phyloP scores from a whole-genome alignment of 2,797 vertebrate genomes.

The Tapirus indicus region DNA sequence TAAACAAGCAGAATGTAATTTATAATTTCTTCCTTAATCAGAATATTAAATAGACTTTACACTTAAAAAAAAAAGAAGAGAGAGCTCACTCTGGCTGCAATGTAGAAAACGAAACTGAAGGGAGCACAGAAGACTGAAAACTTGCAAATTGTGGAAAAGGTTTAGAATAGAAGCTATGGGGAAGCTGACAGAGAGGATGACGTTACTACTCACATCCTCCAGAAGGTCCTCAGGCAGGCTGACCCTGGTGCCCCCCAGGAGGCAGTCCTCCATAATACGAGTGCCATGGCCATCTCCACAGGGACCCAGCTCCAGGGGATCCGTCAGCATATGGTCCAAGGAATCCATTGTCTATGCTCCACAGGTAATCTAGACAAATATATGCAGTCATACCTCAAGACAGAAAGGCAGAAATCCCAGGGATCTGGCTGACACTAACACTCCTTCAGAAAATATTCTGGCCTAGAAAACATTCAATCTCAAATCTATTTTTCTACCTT shows the following conservation, averaged over 20 bases:
- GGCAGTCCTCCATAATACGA: conserved; percentile 96
- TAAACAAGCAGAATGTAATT: conserved; percentile 26
- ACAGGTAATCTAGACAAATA: conserved; percentile 57
- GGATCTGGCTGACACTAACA: background rate
- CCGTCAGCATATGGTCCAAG: conserved; percentile 95
- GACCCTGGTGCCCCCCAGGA: conserved; percentile 94
- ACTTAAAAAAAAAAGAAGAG: background rate
- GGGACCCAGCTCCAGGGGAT: conserved; percentile 94
- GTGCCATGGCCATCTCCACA: conserved; percentile 87
- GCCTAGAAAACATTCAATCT: background rate
- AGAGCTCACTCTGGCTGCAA: background rate
- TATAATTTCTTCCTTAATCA: conserved; percentile 3
- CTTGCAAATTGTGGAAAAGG: background rate
- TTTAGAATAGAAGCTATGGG: background rate
- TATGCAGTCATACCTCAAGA: background rate
- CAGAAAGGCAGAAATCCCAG: conserved; percentile 3
- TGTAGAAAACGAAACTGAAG: background rate
- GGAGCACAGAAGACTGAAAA: background rate
- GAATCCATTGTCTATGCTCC: conserved; percentile 91
- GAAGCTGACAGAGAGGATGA: background rate
- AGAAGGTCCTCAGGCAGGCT: conserved; percentile 96
- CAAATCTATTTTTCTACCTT: background rate
- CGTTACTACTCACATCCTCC: conserved; percentile 94
- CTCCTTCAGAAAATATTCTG: background rate
- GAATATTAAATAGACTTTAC: background rate